Evolutionary conservation across 2,113 vertebrate genomes (phyloP).

Genomic region (Podarcis raffonei): DNA sequence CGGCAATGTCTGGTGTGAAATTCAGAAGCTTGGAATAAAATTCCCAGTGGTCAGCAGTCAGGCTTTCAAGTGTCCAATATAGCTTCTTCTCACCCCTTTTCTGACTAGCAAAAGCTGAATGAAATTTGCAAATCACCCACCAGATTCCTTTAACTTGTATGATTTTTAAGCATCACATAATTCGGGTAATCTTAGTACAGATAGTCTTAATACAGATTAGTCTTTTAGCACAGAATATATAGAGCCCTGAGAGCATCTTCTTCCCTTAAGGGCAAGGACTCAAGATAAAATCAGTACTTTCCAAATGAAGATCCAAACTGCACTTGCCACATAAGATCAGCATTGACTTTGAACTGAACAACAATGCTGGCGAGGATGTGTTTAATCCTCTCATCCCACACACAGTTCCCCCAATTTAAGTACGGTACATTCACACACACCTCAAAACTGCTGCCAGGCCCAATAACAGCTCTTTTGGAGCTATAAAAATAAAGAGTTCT

Average conservation of each 20-base stretch:
- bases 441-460: too few relatives aligned
- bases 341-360: too few relatives aligned
- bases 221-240: not conserved
- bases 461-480: too few relatives aligned
- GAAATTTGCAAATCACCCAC: too few relatives aligned
- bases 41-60: not conserved
- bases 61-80: not conserved
- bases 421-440: too few relatives aligned
- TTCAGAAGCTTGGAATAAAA: not conserved
- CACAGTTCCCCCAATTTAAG: too few relatives aligned
- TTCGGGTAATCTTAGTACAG: not conserved
- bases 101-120: not conserved
- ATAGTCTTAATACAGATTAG: not conserved
- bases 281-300: not conserved
- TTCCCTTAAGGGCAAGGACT: too few relatives aligned
- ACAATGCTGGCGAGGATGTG: too few relatives aligned
- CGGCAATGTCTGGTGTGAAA: not conserved
- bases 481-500: not conserved
- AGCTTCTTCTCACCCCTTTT: not conserved
- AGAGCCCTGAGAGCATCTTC: not conserved
- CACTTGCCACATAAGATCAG: too few relatives aligned
- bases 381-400: too few relatives aligned
- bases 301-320: not conserved
- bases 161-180: not conserved
- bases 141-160: not conserved